Conservation (phyloP, 1,140 invertebrate species). For the Augochlora pura region DNA sequence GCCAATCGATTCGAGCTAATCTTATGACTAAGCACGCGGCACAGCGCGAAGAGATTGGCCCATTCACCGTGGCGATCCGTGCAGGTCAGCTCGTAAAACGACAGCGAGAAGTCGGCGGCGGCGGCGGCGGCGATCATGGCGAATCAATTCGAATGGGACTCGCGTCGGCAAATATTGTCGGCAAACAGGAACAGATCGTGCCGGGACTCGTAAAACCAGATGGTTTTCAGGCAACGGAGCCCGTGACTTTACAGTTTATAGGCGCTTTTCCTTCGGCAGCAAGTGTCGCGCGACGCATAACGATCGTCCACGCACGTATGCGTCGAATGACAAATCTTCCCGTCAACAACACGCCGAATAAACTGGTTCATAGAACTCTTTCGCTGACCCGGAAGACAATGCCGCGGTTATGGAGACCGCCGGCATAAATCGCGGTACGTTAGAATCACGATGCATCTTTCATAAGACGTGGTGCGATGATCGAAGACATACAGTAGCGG, state of each 20-base stretch:
- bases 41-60: neutral
- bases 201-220: slow-evolving; percentile 21
- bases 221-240: slow-evolving; percentile 1
- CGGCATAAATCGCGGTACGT: no score
- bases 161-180: neutral
- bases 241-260: slow-evolving; percentile 20
- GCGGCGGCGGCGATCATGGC: neutral
- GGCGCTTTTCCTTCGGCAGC: slow-evolving; percentile 44
- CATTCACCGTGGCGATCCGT: neutral
- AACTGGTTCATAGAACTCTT: slow-evolving; percentile 11
- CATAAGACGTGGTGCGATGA: no score
- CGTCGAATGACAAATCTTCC: slow-evolving; percentile 19
- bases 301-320: slow-evolving; percentile 25
- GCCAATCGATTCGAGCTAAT: neutral
- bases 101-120: no score
- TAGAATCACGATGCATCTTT: no score
- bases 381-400: neutral
- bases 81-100: neutral
- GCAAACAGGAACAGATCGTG: slow-evolving; percentile 27
- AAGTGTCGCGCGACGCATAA: slow-evolving; percentile 23
- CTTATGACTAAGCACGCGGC: neutral
- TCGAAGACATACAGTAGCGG: no score
- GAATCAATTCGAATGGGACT: neutral
- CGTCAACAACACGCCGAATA: neutral
- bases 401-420: neutral